These are phyloP conservation scores for Apomyelois bistriatella DNA, from an alignment of 2,888 invertebrate genomes.

Conservation along the genomic window DNA sequence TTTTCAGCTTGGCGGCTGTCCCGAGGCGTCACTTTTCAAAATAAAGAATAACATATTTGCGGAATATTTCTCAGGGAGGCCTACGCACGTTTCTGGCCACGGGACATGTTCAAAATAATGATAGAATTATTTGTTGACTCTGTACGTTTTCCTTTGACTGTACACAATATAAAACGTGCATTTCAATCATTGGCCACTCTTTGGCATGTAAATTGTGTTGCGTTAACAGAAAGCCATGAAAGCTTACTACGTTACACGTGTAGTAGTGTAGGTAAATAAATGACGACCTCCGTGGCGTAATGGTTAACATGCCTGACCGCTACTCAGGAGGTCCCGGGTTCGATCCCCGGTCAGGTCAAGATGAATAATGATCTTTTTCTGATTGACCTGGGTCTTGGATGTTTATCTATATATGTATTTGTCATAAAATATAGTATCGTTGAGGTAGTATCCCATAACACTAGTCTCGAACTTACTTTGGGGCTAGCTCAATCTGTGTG, in stretches of 20 bases:
- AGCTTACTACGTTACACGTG: not conserved
- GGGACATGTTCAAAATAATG: not conserved
- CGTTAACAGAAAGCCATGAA: not conserved
- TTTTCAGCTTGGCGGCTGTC: conserved; percentile 2
- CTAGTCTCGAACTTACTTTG: too few relatives aligned
- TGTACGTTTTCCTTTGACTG: not conserved
- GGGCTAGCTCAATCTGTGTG: too few relatives aligned
- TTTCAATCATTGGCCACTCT: not conserved
- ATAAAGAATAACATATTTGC: not conserved
- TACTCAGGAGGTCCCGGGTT: too few relatives aligned
- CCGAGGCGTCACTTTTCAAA: conserved; percentile 7
- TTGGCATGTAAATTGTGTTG: conserved; percentile 1
- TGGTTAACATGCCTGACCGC: too few relatives aligned
- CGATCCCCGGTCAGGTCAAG: too few relatives aligned
- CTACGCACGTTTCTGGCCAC: conserved; percentile 1
- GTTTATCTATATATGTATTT: too few relatives aligned
- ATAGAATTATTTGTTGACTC: not conserved
- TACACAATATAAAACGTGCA: not conserved
- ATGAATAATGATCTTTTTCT: too few relatives aligned
- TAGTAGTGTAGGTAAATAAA: not conserved
- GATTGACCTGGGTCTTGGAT: too few relatives aligned
- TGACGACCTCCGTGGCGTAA: too few relatives aligned
- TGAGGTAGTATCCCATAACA: too few relatives aligned
- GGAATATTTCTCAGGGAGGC: not conserved
- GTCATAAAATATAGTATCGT: too few relatives aligned